Conservation (phyloP, 2,888 invertebrate genomes). For the Timema cristinae region DNA sequence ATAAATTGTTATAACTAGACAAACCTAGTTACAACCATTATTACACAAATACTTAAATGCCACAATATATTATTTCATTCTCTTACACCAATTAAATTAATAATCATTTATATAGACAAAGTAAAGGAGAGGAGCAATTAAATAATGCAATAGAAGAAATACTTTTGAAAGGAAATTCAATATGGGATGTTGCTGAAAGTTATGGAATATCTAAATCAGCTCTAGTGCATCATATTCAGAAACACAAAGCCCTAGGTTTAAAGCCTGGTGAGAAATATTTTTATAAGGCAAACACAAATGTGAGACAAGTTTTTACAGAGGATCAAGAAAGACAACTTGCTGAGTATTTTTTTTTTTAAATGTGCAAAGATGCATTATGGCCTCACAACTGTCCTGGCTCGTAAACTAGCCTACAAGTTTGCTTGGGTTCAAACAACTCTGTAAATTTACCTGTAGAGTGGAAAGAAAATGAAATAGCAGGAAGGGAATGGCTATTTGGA, state of each 20-base stretch:
- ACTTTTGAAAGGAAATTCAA: no score
- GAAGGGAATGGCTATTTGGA: conserved; percentile 7
- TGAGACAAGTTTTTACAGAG: not conserved
- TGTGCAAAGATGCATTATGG: conserved; percentile 9
- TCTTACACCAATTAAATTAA: no score
- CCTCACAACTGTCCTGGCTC: not conserved
- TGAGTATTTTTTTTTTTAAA: not conserved
- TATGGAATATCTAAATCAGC: not conserved
- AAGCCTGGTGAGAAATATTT: not conserved
- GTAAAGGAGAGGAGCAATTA: not conserved
- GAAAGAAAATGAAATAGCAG: not conserved
- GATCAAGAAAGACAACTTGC: not conserved
- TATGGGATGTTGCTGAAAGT: not conserved
- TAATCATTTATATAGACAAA: no score
- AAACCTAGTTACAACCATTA: no score
- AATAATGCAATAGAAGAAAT: conserved; percentile 2
- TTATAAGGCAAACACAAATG: conserved; percentile 7
- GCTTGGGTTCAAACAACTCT: no score
- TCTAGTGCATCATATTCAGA: not conserved
- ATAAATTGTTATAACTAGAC: no score
- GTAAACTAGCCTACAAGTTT: conserved; percentile 4
- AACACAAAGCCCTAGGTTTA: no score
- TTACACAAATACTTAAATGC: no score
- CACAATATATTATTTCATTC: no score
- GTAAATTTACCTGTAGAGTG: not conserved